phyloP scores from a whole-genome alignment of 2,113 vertebrate species.

The Holacanthus passer region DNA sequence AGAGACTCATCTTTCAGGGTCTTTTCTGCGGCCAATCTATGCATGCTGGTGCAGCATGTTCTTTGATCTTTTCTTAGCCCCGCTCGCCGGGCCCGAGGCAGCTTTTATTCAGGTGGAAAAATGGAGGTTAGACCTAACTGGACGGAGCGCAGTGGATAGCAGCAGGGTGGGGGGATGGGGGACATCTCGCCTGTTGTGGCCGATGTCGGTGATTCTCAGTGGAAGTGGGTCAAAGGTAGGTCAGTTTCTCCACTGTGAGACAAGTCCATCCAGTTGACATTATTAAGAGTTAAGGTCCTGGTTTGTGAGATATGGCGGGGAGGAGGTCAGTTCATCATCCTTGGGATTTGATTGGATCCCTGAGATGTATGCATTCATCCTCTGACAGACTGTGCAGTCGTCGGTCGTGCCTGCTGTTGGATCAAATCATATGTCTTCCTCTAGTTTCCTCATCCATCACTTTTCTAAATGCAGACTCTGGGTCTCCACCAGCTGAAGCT shows the following conservation, averaged over 20 bases:
- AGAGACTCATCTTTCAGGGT: constrained; percentile 3
- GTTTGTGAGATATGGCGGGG: constrained; percentile 20
- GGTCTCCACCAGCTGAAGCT: constrained; percentile 32
- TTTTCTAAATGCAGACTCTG: constrained; percentile 39
- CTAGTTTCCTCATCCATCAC: constrained; percentile 56
- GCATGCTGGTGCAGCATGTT: constrained; percentile 45
- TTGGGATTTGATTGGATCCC: constrained; percentile 66
- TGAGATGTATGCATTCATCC: constrained; percentile 48
- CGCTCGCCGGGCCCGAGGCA: constrained; percentile 26
- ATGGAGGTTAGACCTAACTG: constrained; percentile 57
- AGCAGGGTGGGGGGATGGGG: constrained; percentile 29
- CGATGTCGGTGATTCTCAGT: constrained; percentile 50
- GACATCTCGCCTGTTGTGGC: constrained; percentile 25
- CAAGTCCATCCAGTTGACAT: constrained; percentile 43
- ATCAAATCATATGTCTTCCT: constrained; percentile 40
- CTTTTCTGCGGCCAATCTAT: constrained; percentile 18
- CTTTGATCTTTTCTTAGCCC: constrained; percentile 69
- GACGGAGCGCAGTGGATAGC: constrained; percentile 41
- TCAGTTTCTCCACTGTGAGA: constrained; percentile 45
- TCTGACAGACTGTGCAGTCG: constrained; percentile 27
- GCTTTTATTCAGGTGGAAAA: constrained; percentile 62
- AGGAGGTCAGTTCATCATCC: constrained; percentile 59
- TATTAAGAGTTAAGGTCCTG: constrained; percentile 52
- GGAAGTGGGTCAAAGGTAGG: constrained; percentile 67
- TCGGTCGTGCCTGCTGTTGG: constrained; percentile 14